These are phyloP conservation scores for Pegea sp. DNA, from an alignment of 23 tunicate species.

Conservation along the genomic window DNA sequence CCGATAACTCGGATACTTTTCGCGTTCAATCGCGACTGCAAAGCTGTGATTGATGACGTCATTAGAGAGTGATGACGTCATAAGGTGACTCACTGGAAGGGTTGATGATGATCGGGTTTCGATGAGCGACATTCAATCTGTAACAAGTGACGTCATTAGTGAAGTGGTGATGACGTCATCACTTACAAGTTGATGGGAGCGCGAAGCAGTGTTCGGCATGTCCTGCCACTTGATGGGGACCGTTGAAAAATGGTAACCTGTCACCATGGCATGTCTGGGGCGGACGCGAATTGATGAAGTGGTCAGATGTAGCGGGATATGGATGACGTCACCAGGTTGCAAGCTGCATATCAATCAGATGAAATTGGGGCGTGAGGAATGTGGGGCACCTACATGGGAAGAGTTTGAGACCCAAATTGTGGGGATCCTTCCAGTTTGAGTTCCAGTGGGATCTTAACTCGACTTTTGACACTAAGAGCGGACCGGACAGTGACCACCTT, in stretches of 20 bases:
- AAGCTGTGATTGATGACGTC: slow-evolving; percentile 4
- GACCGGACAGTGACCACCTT: slow-evolving; percentile 88
- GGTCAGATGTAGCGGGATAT: slow-evolving; percentile 47
- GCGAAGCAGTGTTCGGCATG: too few relatives aligned
- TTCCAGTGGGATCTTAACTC: slow-evolving; percentile 65
- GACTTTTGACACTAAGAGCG: slow-evolving; percentile 51
- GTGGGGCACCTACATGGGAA: slow-evolving; percentile 38
- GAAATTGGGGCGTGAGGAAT: too few relatives aligned
- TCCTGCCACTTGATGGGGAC: slow-evolving; percentile 16
- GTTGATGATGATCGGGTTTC: background rate
- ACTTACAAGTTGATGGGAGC: too few relatives aligned
- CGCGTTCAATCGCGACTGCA: slow-evolving; percentile 26
- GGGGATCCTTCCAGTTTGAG: slow-evolving; percentile 10
- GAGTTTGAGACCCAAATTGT: background rate
- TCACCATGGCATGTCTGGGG: slow-evolving; percentile 6
- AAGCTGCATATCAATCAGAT: slow-evolving; percentile 15
- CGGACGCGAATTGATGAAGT: slow-evolving; percentile 28
- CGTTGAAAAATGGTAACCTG: slow-evolving; percentile 13
- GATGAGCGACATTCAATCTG: slow-evolving; percentile 12
- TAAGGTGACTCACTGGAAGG: background rate
- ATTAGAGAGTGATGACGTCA: too few relatives aligned
- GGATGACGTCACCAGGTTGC: slow-evolving; percentile 48
- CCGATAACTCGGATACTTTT: slow-evolving; percentile 38
- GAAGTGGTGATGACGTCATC: background rate
- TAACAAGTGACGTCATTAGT: background rate